phyloP scores from a whole-genome alignment of 2,888 invertebrate genomes.

The Caenorhabditis sp. region DNA sequence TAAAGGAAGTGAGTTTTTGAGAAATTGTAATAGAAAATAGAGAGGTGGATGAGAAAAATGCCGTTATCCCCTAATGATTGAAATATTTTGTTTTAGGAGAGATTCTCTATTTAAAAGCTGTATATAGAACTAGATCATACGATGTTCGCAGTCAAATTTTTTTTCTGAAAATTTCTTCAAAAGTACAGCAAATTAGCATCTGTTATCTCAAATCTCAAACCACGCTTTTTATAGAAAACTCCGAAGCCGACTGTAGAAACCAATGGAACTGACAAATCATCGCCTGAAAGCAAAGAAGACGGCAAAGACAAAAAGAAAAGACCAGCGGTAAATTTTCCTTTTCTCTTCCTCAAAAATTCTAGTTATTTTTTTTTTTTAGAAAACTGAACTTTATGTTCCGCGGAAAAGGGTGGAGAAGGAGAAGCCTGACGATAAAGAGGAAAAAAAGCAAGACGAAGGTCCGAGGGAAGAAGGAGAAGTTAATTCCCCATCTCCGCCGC shows the following conservation, averaged over 20 bases:
- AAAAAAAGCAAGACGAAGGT: slow-evolving; percentile 1
- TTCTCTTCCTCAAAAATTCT: neutral
- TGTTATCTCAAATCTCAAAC: neutral
- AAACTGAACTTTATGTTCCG: neutral
- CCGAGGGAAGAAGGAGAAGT: slow-evolving; percentile 25
- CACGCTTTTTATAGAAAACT: neutral
- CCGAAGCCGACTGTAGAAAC: neutral
- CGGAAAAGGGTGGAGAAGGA: neutral
- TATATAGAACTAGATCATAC: too few species aligned
- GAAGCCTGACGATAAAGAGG: neutral
- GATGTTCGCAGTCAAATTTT: too few species aligned
- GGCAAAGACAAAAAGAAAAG: slow-evolving; percentile 25
- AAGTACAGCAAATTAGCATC: slow-evolving; percentile 1
- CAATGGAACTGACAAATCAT: neutral
- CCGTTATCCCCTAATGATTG: too few species aligned
- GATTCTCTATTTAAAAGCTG: too few species aligned
- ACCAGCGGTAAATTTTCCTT: slow-evolving; percentile 8
- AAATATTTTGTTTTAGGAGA: too few species aligned
- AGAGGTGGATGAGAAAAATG: neutral
- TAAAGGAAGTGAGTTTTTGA: too few species aligned
- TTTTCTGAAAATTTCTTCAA: too few species aligned
- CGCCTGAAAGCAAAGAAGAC: slow-evolving; percentile 5
- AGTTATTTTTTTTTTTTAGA: neutral
- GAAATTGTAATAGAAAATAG: too few species aligned
- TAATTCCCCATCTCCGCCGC: slow-evolving; percentile 26